Evolutionary conservation across 2,113 vertebrate genomes (phyloP).

Genomic region (Chaetops frenatus): DNA sequence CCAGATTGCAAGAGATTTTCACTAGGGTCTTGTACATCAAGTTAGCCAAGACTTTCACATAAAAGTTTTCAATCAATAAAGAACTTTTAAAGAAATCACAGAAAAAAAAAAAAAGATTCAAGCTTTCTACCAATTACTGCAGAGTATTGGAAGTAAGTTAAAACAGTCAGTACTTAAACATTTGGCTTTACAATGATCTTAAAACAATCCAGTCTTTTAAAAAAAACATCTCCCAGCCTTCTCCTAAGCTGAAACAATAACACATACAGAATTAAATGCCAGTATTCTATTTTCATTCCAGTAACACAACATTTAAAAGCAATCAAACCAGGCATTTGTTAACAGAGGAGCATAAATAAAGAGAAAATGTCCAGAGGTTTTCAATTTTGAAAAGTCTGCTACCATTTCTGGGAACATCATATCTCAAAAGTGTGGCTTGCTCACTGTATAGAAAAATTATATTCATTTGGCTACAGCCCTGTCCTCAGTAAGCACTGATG

Average conservation of each 20-base stretch:
- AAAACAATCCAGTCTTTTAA: neutral
- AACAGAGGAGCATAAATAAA: slow-evolving; percentile 1
- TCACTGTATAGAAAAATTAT: neutral
- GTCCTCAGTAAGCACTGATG: neutral
- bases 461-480: neutral
- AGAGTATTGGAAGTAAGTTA: neutral
- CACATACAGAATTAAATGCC: neutral
- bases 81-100: neutral
- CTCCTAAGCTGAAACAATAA: neutral
- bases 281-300: neutral
- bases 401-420: neutral
- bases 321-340: slow-evolving; percentile 8
- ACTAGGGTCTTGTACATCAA: neutral
- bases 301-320: slow-evolving; percentile 19
- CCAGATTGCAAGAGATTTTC: neutral
- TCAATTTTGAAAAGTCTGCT: neutral
- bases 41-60: neutral
- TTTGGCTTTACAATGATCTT: slow-evolving; percentile 5
- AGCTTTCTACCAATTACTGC: neutral
- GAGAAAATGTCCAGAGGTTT: slow-evolving; percentile 8
- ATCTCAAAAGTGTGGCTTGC: neutral
- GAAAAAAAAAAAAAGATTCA: neutral
- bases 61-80: neutral
- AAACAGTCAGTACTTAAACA: neutral
- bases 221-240: neutral